These are phyloP conservation scores for Colossoma macropomum DNA, from an alignment of 2,113 vertebrate species.

Conservation along the genomic window DNA sequence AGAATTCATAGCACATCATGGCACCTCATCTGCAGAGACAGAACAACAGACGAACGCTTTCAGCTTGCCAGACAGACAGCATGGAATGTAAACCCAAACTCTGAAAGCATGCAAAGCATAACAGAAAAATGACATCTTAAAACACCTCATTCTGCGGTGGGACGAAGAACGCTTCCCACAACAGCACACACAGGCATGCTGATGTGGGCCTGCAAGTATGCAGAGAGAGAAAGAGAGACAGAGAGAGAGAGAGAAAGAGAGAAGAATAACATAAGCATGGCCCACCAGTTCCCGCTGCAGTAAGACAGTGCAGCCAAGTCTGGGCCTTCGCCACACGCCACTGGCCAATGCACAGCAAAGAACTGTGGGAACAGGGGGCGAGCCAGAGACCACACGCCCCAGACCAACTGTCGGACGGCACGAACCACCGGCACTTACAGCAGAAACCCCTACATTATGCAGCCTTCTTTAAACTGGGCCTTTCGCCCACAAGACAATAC, in stretches of 20 bases:
- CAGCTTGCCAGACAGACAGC: neutral
- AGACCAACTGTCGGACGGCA: slow-evolving; percentile 1
- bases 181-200: neutral
- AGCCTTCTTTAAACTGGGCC: neutral
- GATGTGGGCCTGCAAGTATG: slow-evolving; percentile 59
- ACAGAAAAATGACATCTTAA: slow-evolving; percentile 7
- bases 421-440: neutral
- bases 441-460: neutral
- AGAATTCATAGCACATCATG: neutral
- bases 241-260: slow-evolving; percentile 31
- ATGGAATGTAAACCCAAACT: slow-evolving; percentile 3
- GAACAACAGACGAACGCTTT: neutral
- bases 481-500: slow-evolving; percentile 16
- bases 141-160: neutral
- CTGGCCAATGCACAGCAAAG: slow-evolving; percentile 50
- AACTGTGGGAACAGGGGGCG: slow-evolving; percentile 44
- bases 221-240: slow-evolving; percentile 26
- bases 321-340: slow-evolving; percentile 43
- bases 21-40: slow-evolving; percentile 8
- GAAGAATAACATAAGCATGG: slow-evolving; percentile 58
- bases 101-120: neutral
- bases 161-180: slow-evolving; percentile 21
- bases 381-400: neutral
- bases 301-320: slow-evolving; percentile 50
- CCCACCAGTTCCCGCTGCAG: slow-evolving; percentile 57